Base-by-base conservation (phyloP, 2,888 invertebrate species). In the Microctonus brassicae region DNA sequence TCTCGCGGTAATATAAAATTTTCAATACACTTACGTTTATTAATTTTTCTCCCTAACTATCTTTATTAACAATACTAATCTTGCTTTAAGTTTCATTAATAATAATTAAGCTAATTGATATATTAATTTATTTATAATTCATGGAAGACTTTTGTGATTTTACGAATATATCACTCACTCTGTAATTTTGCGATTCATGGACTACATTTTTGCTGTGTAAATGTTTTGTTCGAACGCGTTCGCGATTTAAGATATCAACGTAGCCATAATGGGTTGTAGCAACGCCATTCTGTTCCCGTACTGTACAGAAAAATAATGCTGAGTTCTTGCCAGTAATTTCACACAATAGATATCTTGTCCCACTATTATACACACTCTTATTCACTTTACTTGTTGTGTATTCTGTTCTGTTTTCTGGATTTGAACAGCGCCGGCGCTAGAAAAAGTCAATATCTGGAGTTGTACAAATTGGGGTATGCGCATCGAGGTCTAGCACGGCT, bases 121-220 rank as follows among this genome's bases (percentile, higher is more conserved):
- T n/a, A n/a, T n/a, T 70, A 20, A 70, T 36, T 53, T 61, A 74
- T 64, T 64, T 67, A 73, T 64, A 75, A 60, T 75, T 78, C 81
- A 72, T 85, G 86, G 86, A 86, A 86, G 86, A 86, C 86, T 84
- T 82, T 78, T 82, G 86, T 86, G 86, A 86, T 86, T 84, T 84
- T 79, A 68, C 61, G 69, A 71, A 24, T 67, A 24, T 74, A 29
- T 57, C 36, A 62, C 62, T 72, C 85, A 82, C 80, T 78, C 80
- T 83, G 83, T 83, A 85, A 17, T 47, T n/a, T 20, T 47, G 9
- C 47, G 9, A 83, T 82, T 82, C 77, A 69, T 57, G 24, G 72
- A 72, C 47, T 70, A 57, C 68, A 73, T 76, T 69, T 74, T 73
- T 63, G 58, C 66, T 69, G 53, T 65, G 39, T 34, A 33, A 34